Evolutionary conservation across 2,888 invertebrate species (phyloP), one percentile per base, ranked within the genome.

Genomic region (Eurytoma californica): DNA sequence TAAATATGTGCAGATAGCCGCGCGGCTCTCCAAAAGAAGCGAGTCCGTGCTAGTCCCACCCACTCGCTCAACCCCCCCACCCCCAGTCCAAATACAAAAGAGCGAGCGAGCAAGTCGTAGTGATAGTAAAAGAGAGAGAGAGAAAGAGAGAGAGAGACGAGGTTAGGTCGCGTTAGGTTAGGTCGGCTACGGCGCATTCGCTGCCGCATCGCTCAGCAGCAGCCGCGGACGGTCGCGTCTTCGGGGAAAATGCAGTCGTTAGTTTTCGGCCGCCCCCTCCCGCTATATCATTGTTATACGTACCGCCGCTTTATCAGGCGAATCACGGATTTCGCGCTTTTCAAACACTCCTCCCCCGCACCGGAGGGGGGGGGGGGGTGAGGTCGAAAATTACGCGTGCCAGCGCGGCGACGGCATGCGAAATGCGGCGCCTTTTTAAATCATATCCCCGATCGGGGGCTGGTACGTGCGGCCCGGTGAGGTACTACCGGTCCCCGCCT

Each of bases 1-100:
- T 88, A 88, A 88, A 87, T 88, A 87, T 87, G 83, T 80, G 75
- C 72, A 79, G 80, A 67, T 75, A 60, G 55, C 63, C 28, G n/a
- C 18, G 14, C 39, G 7, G 9, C 39, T 39, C 39, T 39, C 7
- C 39, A 0, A 39, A 39, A 39, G 39, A 39, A 39, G 39, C 39
- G 5, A 39, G 9, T 39, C 5, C 7, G 9, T 0, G 39, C 39
- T 9, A 39, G 9, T 9, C 39, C 39, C 39, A 39, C 7, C 39
- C 7, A 1, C 39, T 1, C 39, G 0, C 39, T 39, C 4, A 4
- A 30, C 30, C 4, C 4, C 39, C 7, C 39, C 9, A 9, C 39
- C 28, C 5, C 16, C 12, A 4, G 28, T 24, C 13, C 9, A 24
- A 28, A 14, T 3, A 61, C 28, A 1, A 16, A 61, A 24, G 16